Percentiles rank a stretch among this genome's conserved stretches.
phyloP scores from a whole-genome alignment of 1,140 invertebrate species.

The Sarcophaga bullata region DNA sequence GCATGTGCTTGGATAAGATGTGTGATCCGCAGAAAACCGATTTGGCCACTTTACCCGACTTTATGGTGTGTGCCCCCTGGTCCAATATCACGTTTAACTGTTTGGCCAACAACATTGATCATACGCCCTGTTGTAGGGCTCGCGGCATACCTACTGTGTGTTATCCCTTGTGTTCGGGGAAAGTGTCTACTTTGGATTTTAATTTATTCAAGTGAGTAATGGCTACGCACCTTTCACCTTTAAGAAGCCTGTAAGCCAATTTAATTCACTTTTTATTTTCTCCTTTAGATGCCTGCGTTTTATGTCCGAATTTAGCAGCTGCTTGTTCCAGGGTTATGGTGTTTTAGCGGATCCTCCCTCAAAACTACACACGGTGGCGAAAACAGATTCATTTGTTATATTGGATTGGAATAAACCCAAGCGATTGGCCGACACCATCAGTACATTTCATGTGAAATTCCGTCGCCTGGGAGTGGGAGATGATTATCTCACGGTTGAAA shows the following conservation, averaged over 20 bases:
- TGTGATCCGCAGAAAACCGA: conserved; percentile 78
- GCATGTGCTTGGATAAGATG: conserved; percentile 78
- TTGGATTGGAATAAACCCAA: conserved; percentile 81
- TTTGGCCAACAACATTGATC: conserved; percentile 81
- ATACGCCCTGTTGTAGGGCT: conserved; percentile 80
- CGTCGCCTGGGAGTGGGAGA: conserved; percentile 68
- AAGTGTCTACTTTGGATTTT: conserved; percentile 80
- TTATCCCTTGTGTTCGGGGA: conserved; percentile 79
- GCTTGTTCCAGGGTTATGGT: conserved; percentile 83
- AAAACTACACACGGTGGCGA: conserved; percentile 75
- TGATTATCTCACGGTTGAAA: conserved; percentile 69
- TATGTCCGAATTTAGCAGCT: conserved; percentile 82
- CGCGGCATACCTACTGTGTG: conserved; percentile 79
- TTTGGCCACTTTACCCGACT: conserved; percentile 73
- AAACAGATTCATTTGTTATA: conserved; percentile 79
- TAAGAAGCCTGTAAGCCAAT: neutral
- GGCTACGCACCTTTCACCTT: neutral
- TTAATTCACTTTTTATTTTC: neutral
- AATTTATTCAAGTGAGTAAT: conserved; percentile 79
- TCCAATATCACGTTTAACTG: conserved; percentile 81
- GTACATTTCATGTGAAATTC: conserved; percentile 76
- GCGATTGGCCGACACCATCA: conserved; percentile 76
- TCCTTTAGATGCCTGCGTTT: conserved; percentile 77
- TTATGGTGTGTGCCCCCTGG: conserved; percentile 89
- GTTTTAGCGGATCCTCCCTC: conserved; percentile 79